Base-by-base conservation (phyloP, 2,888 invertebrate genomes). In the Lasiommata megera region DNA sequence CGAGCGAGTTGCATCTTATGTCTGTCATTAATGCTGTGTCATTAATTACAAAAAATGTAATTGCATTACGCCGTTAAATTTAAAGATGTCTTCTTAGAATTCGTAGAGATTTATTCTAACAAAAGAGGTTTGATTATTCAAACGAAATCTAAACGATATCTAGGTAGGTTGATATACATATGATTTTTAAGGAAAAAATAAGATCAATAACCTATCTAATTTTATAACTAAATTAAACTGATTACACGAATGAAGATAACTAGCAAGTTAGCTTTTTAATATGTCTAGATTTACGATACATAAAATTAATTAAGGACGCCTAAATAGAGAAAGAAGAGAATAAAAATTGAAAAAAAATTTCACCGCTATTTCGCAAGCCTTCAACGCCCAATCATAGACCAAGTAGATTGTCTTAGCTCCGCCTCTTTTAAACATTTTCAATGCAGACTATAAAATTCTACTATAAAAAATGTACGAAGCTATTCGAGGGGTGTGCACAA, bases 381-480 rank as follows among this genome's bases (percentile, higher is more conserved):
- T 36, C 58, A 57, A 46, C 56, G 56, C 34, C 67, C 69, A 69
- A 70, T 71, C 66, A 43, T 37, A 60, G 56, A 17, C 56, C 52
- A 40, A 37, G 23, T 12, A 43, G 58, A 16, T 23, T 56, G 48
- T 52, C 41, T 56, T 44, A 62, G 65, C 67, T 60, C 74, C 80
- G 71, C 81, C 79, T 72, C 69, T 75, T 75, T 77, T 67, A 14
- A 16, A n/a, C 12, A 11, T 28, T 16, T 40, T 52, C 16, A 40
- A 29, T 41, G 34, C 16, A 37, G 1, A 17, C 16, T 36, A 52
- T 40, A 14, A 38, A 50, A 28, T 37, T 23, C 7, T 12, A 37
- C 12, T 38, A 18, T 23, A 7, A 43, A 11, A 43, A 18, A 34
- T 38, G 3, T 52, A 38, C 28, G 12, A 52, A 40, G 31, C 11